These are phyloP conservation scores for Chiridota heheva DNA, from an alignment of 35 echinoderm and acorn worm genomes.

Conservation along the genomic window DNA sequence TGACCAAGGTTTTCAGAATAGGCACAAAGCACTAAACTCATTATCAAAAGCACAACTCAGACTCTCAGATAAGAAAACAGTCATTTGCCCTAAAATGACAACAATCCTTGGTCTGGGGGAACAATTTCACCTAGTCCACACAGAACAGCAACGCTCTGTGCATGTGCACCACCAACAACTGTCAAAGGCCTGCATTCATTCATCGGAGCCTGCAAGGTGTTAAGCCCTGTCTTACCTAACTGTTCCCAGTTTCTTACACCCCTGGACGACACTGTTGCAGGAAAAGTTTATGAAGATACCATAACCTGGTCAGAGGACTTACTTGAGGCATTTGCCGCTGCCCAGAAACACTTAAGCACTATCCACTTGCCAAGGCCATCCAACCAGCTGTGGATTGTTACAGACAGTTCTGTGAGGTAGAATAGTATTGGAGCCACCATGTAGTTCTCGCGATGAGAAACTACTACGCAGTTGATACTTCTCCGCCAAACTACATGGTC, in stretches of 20 bases:
- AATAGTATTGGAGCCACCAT: slow-evolving; percentile 44
- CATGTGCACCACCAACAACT: slow-evolving; percentile 29
- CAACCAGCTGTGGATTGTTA: slow-evolving; percentile 55
- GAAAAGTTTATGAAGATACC: neutral
- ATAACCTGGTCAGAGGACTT: slow-evolving; percentile 23
- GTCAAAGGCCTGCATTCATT: slow-evolving; percentile 32
- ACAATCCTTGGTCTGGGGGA: slow-evolving; percentile 35
- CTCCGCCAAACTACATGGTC: slow-evolving; percentile 32
- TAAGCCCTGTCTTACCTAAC: neutral
- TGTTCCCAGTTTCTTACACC: slow-evolving; percentile 14
- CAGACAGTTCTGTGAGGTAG: slow-evolving; percentile 34
- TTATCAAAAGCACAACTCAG: slow-evolving; percentile 14
- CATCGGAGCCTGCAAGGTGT: slow-evolving; percentile 36
- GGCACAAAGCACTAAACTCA: slow-evolving; percentile 16
- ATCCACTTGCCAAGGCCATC: slow-evolving; percentile 23
- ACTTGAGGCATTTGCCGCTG: neutral
- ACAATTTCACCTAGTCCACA: slow-evolving; percentile 3
- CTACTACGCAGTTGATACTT: slow-evolving; percentile 33
- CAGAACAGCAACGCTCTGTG: slow-evolving; percentile 24
- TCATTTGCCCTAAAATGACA: slow-evolving; percentile 41
- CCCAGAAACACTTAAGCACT: neutral
- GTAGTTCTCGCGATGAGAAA: slow-evolving; percentile 41
- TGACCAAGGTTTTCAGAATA: slow-evolving; percentile 12
- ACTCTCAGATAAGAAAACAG: slow-evolving; percentile 42
- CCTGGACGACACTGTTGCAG: slow-evolving; percentile 25